These are phyloP conservation scores for Tylochromis polylepis DNA, from an alignment of 2,113 vertebrate genomes.

Conservation along the genomic window DNA sequence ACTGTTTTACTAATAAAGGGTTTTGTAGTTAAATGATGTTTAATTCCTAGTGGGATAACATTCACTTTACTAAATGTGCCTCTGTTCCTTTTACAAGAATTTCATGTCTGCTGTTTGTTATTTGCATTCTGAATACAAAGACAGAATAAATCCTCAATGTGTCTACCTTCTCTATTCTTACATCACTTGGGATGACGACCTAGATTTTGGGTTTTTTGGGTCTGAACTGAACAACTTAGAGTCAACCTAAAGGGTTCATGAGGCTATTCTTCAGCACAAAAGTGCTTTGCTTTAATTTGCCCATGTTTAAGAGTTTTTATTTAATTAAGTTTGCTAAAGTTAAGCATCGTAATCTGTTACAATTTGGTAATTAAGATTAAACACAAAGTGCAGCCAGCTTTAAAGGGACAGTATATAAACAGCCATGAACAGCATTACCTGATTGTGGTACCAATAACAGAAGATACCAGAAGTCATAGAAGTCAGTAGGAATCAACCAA, in stretches of 20 bases:
- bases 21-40: neutral
- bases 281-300: neutral
- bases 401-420: neutral
- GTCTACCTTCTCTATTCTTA: neutral
- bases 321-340: neutral
- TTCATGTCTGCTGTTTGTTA: neutral
- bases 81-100: neutral
- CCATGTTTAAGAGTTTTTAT: neutral
- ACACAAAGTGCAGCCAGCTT: neutral
- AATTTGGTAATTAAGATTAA: too few relatives aligned
- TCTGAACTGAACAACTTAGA: neutral
- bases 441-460: neutral
- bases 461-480: neutral
- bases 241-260: neutral
- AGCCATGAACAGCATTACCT: neutral
- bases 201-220: neutral
- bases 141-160: neutral
- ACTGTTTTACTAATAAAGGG: neutral
- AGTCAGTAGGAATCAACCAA: neutral
- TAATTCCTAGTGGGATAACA: conserved; percentile 16
- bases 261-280: neutral
- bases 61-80: neutral
- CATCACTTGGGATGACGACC: neutral
- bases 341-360: neutral
- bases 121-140: conserved; percentile 51